Base-by-base conservation (phyloP, 37 sponge, comb jelly and placozoan species). In the Aplysina aerophoba region DNA sequence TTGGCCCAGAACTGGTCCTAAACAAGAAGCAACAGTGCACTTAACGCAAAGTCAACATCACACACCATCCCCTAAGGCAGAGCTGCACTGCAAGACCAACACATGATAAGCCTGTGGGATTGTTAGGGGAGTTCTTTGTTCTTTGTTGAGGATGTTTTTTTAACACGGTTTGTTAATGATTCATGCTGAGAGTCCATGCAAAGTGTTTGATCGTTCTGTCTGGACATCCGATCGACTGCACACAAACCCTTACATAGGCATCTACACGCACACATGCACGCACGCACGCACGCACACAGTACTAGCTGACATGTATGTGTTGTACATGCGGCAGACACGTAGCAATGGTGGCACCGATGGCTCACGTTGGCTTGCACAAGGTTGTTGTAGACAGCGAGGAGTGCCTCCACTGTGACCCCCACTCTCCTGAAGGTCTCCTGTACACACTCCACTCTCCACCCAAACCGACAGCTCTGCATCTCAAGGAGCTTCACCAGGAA, bases 281-380 rank as follows among this genome's bases (percentile, higher is more conserved):
- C 66, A 59, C 75, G 74, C 78, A 74, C 78, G 41, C 55, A 79
- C 69, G 31, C 69, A 79, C 54, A 79, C 30, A 78, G 55, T 22
- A 35, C 41, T 19, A 19, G 6, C 56, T 38, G 25, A 39, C 28
- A 53, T 15, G 24, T 16, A 81, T 11, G 63, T 59, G 4, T 3
- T 33, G n/a, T 27, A 62, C 34, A 16, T 17, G 60, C 35, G 22
- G 25, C 19, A 16, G 8, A 36, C 6, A 60, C 6, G n/a, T 20
- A 11, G 17, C 0, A 28, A 0, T 28, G 28, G 41, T 36, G 24
- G 38, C 4, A 14, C 30, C 77, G 21, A 28, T 73, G 16, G 41
- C 77, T 72, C 53, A 80, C 82, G 73, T 93, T 95, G 16, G 91
- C 87, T 53, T 93, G 87, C 62, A 90, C 90, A 50, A 95, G 81